phyloP scores from a whole-genome alignment of 2,888 invertebrate genomes.

The Cataglyphis altisquamis region DNA sequence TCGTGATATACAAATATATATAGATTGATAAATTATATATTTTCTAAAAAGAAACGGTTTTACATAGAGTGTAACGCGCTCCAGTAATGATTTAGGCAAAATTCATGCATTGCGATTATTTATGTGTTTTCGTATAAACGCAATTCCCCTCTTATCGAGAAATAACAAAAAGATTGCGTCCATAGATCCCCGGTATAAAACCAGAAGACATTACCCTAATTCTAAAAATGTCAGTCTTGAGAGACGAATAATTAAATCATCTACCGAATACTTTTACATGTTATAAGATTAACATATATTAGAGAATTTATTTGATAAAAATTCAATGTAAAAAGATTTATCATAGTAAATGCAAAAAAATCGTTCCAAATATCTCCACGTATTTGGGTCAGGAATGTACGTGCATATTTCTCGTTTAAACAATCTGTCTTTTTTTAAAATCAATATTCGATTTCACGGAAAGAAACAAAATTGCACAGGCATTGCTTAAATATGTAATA shows the following conservation, averaged over 20 bases:
- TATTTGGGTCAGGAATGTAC: constrained; percentile 15
- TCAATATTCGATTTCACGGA: not conserved
- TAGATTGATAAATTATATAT: not conserved
- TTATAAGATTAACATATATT: not conserved
- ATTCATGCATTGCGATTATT: constrained; percentile 3
- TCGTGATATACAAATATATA: constrained; percentile 16
- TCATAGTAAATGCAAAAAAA: not conserved
- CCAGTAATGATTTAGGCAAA: constrained; percentile 6
- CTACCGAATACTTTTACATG: constrained; percentile 24
- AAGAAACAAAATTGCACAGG: not conserved
- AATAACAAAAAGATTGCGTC: constrained; percentile 14
- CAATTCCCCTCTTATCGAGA: constrained; percentile 61
- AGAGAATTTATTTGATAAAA: not conserved
- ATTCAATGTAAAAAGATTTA: not conserved
- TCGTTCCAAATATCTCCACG: not conserved
- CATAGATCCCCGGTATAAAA: not conserved
- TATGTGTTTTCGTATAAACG: constrained; percentile 25
- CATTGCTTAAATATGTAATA: not conserved
- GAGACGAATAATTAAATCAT: constrained; percentile 31
- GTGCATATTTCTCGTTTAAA: not conserved
- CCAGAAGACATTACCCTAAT: constrained; percentile 25
- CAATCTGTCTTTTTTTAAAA: not conserved
- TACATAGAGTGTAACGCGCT: not conserved
- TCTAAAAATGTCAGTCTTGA: constrained; percentile 48
- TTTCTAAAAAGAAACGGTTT: constrained; percentile 22